Evolutionary conservation across 2,113 vertebrate species (phyloP).

Genomic region (Pantherophis guttatus): DNA sequence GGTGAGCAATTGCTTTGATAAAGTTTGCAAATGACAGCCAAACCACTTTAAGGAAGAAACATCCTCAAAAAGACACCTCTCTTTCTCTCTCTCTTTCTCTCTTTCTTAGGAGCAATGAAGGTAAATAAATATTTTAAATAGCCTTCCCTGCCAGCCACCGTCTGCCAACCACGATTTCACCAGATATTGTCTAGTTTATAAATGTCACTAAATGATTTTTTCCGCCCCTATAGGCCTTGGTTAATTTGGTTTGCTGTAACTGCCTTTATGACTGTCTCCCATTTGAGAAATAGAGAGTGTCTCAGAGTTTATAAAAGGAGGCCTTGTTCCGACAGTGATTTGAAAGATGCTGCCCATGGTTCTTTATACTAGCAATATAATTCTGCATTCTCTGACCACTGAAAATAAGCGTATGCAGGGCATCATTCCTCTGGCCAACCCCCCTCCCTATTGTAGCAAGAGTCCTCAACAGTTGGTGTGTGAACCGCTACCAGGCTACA

Average conservation of each 20-base stretch:
- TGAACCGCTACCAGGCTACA: background rate
- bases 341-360: slow-evolving; percentile 52
- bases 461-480: background rate
- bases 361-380: slow-evolving; percentile 41
- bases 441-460: background rate
- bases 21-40: slow-evolving; percentile 43
- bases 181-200: slow-evolving; percentile 46
- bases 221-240: slow-evolving; percentile 45
- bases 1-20: slow-evolving; percentile 48
- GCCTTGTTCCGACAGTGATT: slow-evolving; percentile 55
- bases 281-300: slow-evolving; percentile 45
- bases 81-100: slow-evolving; percentile 12
- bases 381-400: slow-evolving; percentile 34
- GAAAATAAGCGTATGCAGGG: slow-evolving; percentile 32
- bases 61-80: slow-evolving; percentile 22
- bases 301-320: slow-evolving; percentile 51
- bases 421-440: slow-evolving; percentile 17
- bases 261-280: slow-evolving; percentile 24
- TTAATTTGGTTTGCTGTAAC: slow-evolving; percentile 39
- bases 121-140: background rate
- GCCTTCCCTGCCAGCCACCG: background rate
- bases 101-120: slow-evolving; percentile 1
- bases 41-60: slow-evolving; percentile 33
- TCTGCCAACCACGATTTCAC: slow-evolving; percentile 47
- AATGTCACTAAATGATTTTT: slow-evolving; percentile 64